Base-by-base conservation (phyloP, 2,797 vertebrate genomes). In the Pangasius mekongensis region DNA sequence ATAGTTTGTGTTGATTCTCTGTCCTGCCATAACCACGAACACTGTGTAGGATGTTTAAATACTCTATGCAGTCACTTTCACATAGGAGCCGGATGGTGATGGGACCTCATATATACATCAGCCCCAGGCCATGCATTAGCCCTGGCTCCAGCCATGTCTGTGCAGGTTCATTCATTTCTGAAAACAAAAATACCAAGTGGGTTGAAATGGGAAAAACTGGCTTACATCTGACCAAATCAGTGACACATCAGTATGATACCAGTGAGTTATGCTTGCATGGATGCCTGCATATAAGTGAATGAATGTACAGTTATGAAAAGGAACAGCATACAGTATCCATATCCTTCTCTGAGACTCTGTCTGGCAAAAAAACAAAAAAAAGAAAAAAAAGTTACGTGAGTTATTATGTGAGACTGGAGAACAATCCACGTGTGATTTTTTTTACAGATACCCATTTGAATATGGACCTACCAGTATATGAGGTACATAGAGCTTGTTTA, bases 401-500 rank as follows among this genome's bases (percentile, higher is more conserved):
- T 43, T 43, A 30, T 78, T 54, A 58, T 81, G 1, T 0, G 3
- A 24, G 78, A 24, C 9, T 39, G 30, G 5, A 80, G n/a, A 58
- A 62, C 30, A 33, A 60, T 60, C n/a, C 22, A 64, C n/a, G 58
- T 47, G 36, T 24, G 22, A 24, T 71, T 5, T 52, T 83, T 30
- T 84, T 84, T 11, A 49, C 78, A 83, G 49, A 71, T 73, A 71
- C 8, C 6, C 22, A 88, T 84, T 88, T 77, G 60, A 84, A 49
- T 64, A 49, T n/a, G 24, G n/a, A 43, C 54, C 84, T 56, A 27
- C 3, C 39, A 22, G 16, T 81, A 81, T 81, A 62, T 73, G 77
- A 89, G 22, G 54, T 81, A 73, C 39, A 86, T 43, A 22, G 22
- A 83, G 80, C 78, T 62, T 83, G 71, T 87, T 87, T 82, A 81